Evolutionary conservation across 2,888 invertebrate species (phyloP).

Genomic region (Graphium colonna): DNA sequence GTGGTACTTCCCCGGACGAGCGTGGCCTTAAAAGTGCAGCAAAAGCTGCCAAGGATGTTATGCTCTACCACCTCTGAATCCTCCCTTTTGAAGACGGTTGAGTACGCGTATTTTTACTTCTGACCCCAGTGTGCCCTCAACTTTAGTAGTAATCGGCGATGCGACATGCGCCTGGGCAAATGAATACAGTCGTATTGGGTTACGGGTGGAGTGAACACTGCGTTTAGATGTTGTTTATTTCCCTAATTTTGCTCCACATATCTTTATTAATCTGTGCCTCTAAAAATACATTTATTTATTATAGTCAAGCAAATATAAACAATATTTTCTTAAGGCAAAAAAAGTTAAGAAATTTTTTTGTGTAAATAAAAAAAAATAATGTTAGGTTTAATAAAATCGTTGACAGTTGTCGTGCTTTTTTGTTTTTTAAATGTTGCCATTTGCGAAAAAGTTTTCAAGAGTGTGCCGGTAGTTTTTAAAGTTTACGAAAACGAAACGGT

Average conservation of each 20-base stretch:
- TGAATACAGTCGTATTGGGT: constrained; percentile 50
- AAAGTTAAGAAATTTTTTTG: no score
- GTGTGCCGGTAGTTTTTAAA: constrained; percentile 87
- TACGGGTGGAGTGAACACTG: constrained; percentile 47
- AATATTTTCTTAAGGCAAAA: no score
- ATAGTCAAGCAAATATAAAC: no score
- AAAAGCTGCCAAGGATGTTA: no score
- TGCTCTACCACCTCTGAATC: no score
- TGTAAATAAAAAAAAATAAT: no score
- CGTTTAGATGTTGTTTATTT: constrained; percentile 26
- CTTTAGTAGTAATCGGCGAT: constrained; percentile 39
- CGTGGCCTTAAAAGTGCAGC: no score
- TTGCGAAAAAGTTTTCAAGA: constrained; percentile 79
- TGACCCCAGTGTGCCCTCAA: constrained; percentile 39
- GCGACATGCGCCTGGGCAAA: constrained; percentile 42
- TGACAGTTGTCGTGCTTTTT: not conserved
- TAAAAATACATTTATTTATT: no score
- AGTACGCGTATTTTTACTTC: no score
- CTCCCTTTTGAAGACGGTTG: no score
- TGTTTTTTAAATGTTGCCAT: constrained; percentile 30
- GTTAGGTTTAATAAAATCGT: not conserved
- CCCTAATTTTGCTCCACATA: not conserved
- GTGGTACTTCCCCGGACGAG: no score
- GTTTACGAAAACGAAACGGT: constrained; percentile 89
- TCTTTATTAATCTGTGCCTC: not conserved